Base-by-base conservation (phyloP, 2,797 vertebrate genomes). In the Parambassis ranga region DNA sequence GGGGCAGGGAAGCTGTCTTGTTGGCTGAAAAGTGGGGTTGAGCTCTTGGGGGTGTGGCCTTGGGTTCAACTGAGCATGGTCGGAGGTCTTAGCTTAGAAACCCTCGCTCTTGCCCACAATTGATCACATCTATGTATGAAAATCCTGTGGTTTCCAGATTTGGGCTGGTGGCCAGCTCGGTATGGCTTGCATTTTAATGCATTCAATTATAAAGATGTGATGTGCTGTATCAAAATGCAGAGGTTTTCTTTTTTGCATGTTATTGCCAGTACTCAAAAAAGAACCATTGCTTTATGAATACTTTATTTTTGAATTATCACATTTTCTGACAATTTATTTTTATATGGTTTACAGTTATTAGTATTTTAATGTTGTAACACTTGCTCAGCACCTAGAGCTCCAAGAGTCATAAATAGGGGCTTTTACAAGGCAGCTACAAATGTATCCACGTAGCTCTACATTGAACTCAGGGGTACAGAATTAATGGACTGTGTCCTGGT, bases 1-100 rank as follows among this genome's bases (percentile, higher is more conserved):
- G 72, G 65, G 55, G 58, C 49, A 47, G 64, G 61, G 65, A 61
- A n/a, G n/a, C 33, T 1, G 62, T 65, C 79, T 75, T 76, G 78
- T 88, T 87, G 87, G 76, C 62, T 79, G 47, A 73, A 81, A 86
- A 87, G 68, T 77, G 69, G 87, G 88, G 69, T 87, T 88, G 86
- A 86, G 83, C 84, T 81, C 71, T 67, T 38, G 69, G 73, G 81
- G 88, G 86, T 32, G 87, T 84, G 85, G 82, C 67, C 46, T 69
- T 15, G 20, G 30, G 38, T 72, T 87, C 9, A 36, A 76, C 67
- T 72, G 66, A 78, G 82, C 69, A 75, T 85, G 82, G 79, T 86
- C 71, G 66, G 77, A 87, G 77, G 84, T 82, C 70, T 74, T 74
- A 56, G 83, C 72, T 79, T 61, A 68, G 66, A 55, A 80, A 47